phyloP scores from a whole-genome alignment of 2,113 vertebrate genomes.

The Circaetus gallicus region DNA sequence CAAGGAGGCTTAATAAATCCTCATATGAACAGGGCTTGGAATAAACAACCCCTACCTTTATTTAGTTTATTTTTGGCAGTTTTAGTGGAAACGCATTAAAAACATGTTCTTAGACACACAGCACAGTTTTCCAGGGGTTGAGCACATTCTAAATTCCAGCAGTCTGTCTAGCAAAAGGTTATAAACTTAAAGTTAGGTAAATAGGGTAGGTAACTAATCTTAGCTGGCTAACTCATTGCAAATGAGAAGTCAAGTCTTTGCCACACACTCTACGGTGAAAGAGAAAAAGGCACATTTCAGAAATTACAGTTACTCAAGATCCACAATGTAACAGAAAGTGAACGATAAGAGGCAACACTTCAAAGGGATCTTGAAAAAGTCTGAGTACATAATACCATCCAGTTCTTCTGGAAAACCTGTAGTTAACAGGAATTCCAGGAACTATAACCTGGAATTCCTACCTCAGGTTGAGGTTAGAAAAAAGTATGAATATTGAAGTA shows the following conservation, averaged over 20 bases:
- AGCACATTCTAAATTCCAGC: background rate
- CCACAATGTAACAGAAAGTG: background rate
- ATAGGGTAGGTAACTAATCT: background rate
- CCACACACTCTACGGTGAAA: background rate
- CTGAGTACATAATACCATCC: background rate
- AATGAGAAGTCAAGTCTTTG: background rate
- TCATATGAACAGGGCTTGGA: background rate
- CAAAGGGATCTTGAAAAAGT: background rate
- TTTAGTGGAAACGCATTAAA: constrained; percentile 12
- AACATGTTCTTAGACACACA: background rate
- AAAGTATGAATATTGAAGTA: background rate
- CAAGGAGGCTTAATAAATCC: background rate
- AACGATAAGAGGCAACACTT: background rate
- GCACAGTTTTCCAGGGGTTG: background rate
- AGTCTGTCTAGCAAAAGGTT: background rate
- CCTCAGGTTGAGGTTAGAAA: background rate
- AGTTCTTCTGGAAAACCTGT: background rate
- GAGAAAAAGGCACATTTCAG: background rate
- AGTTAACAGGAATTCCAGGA: background rate
- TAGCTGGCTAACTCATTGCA: background rate
- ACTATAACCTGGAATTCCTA: background rate
- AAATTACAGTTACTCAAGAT: background rate
- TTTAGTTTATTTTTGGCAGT: background rate
- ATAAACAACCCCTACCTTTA: background rate
- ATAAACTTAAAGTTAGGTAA: constrained; percentile 9